A percentile compares a stretch with the other conserved stretches of the same genome.
Conservation (phyloP, 2,797 vertebrate genomes). For the Coccyzus lansbergi region DNA sequence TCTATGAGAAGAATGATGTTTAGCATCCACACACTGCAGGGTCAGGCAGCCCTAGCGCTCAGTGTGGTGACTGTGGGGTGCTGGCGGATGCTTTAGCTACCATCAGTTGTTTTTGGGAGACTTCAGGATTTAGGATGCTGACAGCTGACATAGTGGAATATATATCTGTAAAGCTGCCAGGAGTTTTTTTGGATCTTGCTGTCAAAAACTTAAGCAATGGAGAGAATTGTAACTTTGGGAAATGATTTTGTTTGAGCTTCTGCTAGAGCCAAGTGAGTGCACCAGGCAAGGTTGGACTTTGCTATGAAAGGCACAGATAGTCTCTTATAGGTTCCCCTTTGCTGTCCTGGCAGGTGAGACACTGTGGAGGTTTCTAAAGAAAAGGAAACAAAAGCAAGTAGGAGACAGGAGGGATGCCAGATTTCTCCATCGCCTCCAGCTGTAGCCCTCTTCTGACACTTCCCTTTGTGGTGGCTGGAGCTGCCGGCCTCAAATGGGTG, state of each 20-base stretch:
- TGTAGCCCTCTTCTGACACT: neutral
- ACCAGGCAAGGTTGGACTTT: neutral
- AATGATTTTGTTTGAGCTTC: neutral
- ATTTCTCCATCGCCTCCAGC: neutral
- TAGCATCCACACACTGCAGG: rapidly evolving
- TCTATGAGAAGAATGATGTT: neutral
- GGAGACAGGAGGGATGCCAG: neutral
- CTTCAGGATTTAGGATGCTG: neutral
- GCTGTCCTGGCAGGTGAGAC: neutral
- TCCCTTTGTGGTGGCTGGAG: neutral
- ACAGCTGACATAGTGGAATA: neutral
- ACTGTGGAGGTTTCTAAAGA: neutral
- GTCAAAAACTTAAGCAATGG: neutral
- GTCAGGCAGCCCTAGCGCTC: neutral
- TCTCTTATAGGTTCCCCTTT: neutral
- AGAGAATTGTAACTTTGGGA: neutral
- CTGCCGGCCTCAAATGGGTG: neutral
- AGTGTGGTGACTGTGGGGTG: rapidly evolving
- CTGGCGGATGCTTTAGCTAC: neutral
- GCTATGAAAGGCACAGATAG: neutral
- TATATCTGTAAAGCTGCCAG: neutral
- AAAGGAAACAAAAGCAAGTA: neutral
- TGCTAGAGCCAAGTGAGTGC: neutral
- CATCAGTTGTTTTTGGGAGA: neutral
- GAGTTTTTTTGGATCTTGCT: neutral